A percentile compares a stretch with the other conserved stretches of the same genome.
Conservation (phyloP, 2,113 vertebrate genomes). For the Oncorhynchus keta region DNA sequence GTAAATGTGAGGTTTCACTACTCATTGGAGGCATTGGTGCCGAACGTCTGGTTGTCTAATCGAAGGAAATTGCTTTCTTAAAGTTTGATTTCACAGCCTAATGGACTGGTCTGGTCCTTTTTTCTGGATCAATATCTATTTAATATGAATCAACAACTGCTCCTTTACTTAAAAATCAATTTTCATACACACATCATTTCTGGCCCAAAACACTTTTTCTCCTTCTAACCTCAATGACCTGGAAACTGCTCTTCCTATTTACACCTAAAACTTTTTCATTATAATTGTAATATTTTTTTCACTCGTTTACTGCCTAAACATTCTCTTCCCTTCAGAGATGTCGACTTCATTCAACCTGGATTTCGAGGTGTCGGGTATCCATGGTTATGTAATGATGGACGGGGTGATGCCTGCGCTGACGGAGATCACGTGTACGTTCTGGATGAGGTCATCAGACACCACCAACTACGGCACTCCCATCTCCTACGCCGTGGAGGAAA, state of each 20-base stretch:
- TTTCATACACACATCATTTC: too few relatives aligned
- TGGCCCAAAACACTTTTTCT: too few relatives aligned
- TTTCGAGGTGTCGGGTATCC: slow-evolving; percentile 96
- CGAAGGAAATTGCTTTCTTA: not conserved
- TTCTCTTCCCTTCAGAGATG: slow-evolving; percentile 82
- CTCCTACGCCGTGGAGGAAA: slow-evolving; percentile 92
- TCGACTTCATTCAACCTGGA: slow-evolving; percentile 92
- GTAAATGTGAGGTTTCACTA: not conserved
- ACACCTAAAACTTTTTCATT: too few relatives aligned
- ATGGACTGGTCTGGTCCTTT: not conserved
- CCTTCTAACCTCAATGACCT: too few relatives aligned
- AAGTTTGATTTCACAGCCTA: not conserved
- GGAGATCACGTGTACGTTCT: slow-evolving; percentile 90
- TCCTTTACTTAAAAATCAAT: too few relatives aligned
- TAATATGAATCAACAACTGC: too few relatives aligned
- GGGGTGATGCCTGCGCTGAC: slow-evolving; percentile 83
- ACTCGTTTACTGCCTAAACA: not conserved
- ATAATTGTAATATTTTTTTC: too few relatives aligned
- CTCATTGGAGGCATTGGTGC: not conserved
- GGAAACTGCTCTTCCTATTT: too few relatives aligned
- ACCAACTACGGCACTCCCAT: slow-evolving; percentile 93
- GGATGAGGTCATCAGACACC: slow-evolving; percentile 92
- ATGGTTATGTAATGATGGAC: slow-evolving; percentile 92
- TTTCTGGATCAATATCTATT: too few relatives aligned
- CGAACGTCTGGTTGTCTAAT: not conserved